Evolutionary conservation across 2,113 vertebrate species (phyloP).

Genomic region (Oceanodroma tethys): DNA sequence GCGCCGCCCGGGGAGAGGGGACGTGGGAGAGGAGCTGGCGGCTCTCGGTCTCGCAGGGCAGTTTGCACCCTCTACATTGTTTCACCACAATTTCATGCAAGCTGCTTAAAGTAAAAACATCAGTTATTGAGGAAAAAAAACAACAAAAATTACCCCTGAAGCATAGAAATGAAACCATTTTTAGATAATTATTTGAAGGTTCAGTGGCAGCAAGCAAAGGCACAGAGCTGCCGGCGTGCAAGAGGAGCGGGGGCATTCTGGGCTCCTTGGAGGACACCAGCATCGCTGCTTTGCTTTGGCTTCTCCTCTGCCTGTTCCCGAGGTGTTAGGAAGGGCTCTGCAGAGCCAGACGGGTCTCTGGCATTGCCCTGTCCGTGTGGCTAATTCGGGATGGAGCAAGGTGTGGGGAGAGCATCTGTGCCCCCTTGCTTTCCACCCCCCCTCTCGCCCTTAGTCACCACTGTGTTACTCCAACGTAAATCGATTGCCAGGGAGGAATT

Average conservation of each 20-base stretch:
- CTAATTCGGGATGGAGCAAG: background rate
- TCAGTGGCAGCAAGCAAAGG: background rate
- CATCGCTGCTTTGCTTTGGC: background rate
- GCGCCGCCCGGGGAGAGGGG: background rate
- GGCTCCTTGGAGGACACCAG: background rate
- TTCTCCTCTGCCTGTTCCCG: background rate
- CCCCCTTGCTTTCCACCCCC: background rate
- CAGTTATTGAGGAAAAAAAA: background rate
- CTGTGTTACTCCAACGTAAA: background rate
- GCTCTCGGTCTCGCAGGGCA: background rate
- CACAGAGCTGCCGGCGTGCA: background rate
- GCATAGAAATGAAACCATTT: background rate
- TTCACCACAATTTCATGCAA: background rate
- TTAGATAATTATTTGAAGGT: background rate
- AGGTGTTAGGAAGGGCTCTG: background rate
- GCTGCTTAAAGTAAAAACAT: background rate
- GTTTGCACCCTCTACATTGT: background rate
- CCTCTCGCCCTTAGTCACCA: background rate
- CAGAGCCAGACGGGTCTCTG: background rate
- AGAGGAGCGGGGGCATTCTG: background rate
- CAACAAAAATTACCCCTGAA: background rate
- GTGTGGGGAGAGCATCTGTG: background rate
- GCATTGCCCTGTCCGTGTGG: accelerated
- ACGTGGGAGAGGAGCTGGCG: background rate
- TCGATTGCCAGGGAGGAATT: background rate